Evolutionary conservation across 1,140 invertebrate genomes (phyloP), one percentile per base, ranked within the genome.

Genomic region (Calosoma granatense): DNA sequence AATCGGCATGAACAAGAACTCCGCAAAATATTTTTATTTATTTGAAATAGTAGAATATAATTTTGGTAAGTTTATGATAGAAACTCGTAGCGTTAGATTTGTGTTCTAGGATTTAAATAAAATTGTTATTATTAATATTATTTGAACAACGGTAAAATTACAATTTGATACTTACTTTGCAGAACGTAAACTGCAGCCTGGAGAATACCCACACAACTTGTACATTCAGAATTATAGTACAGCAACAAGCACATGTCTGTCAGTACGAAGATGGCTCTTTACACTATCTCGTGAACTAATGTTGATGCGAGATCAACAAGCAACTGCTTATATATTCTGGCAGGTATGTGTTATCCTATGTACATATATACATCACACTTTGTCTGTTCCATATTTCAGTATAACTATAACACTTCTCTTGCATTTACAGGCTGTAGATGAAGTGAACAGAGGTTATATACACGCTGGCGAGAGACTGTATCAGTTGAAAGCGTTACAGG

Each of bases 141-240:
- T n/a, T 57, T 22, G n/a, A 1, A 22, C 51, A 47, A 47, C 17
- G 11, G 55, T 22, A 17, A 26, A 20, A 47, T 20, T 53, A 20
- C 55, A n/a, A n/a, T n/a, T n/a, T n/a, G n/a, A 36, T 56, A 20
- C 30, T 73, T 65, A 39, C 47, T 61, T 74, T 76, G 36, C 73
- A 93, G 94, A 98, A 74, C 81, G 97, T 54, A 97, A 97, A 75
- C 74, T 99, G 52, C 88, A 92, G 64, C 83, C 90, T 1, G 86
- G 89, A 68, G 97, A 99, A 76, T 92, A 94, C 61, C 95, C 95
- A 0, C 95, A 99, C 74, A 93, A 94, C 65, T 78, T 99, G 52
- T 99, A 99, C 72, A 95, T 99, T 63, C 94, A 98, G 76, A 99
- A 99, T 75, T 98, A 98, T 68, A 96, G 91, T 60, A 98, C 96